A percentile compares a stretch with the other conserved stretches of the same genome.
Conservation (phyloP, 1,140 invertebrate species). For the Sipha flava region DNA sequence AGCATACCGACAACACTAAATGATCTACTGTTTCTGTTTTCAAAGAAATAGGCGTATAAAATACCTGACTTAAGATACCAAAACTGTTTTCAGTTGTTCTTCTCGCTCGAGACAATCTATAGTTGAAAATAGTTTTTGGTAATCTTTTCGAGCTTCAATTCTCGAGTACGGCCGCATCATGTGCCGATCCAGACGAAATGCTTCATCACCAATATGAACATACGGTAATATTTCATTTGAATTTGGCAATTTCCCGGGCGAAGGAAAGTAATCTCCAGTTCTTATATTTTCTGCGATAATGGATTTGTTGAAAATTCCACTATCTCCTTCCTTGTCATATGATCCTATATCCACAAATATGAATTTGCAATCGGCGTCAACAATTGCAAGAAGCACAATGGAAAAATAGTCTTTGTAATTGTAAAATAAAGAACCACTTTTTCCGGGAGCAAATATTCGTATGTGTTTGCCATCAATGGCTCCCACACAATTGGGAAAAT, state of each 20-base stretch:
- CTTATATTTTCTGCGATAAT: background rate
- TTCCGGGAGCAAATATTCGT: constrained; percentile 41
- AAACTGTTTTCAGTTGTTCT: background rate
- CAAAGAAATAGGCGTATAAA: background rate
- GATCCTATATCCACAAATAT: constrained; percentile 45
- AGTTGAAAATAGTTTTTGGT: constrained; percentile 34
- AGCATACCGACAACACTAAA: background rate
- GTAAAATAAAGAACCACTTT: constrained; percentile 43
- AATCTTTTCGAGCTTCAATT: background rate
- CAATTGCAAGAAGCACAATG: constrained; percentile 46
- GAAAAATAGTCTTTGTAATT: constrained; percentile 47
- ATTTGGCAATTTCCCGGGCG: background rate
- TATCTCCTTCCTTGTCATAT: constrained; percentile 44
- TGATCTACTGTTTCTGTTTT: background rate
- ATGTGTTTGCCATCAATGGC: constrained; percentile 45
- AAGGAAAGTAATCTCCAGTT: background rate
- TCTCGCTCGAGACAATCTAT: background rate
- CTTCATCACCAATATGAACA: background rate
- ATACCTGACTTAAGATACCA: background rate
- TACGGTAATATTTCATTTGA: background rate
- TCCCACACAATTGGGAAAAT: constrained; percentile 42
- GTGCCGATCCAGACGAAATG: background rate
- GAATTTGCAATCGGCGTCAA: constrained; percentile 47
- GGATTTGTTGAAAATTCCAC: background rate
- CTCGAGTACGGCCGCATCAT: background rate